These are phyloP conservation scores for Muschampia plurimacula DNA, from an alignment of 2,888 invertebrate genomes.

Conservation along the genomic window DNA sequence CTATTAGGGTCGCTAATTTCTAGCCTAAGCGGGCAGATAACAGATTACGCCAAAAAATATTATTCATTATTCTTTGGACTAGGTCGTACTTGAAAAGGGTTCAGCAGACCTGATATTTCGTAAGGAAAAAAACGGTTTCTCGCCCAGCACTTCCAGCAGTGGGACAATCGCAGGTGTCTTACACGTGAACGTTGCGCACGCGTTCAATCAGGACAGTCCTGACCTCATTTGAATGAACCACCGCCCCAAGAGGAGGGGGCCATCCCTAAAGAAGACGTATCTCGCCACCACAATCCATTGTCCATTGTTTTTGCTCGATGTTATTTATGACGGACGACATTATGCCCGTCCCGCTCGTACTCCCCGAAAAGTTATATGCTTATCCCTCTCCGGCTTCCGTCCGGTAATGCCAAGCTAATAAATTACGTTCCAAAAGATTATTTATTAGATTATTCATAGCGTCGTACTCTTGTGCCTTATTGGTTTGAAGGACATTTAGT, in stretches of 20 bases:
- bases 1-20: no score
- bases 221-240: slow-evolving; percentile 46
- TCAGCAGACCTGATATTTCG: background rate
- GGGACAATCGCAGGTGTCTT: background rate
- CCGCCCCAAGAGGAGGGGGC: slow-evolving; percentile 53
- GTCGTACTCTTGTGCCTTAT: slow-evolving; percentile 75
- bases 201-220: slow-evolving; percentile 52
- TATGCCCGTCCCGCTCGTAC: slow-evolving; percentile 63
- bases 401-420: slow-evolving; percentile 79
- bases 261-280: slow-evolving; percentile 82
- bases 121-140: background rate
- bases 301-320: slow-evolving; percentile 84
- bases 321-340: slow-evolving; percentile 83
- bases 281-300: slow-evolving; percentile 82
- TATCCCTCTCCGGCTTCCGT: slow-evolving; percentile 75
- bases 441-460: slow-evolving; percentile 85
- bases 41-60: no score
- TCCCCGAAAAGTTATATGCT: slow-evolving; percentile 41
- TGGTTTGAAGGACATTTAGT: slow-evolving; percentile 76
- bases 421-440: slow-evolving; percentile 82
- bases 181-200: slow-evolving; percentile 55
- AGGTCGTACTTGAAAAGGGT: no score
- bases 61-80: no score
- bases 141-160: background rate
- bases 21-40: no score